Conservation (phyloP, 1,140 invertebrate species). For the Mactra quadrangularis region DNA sequence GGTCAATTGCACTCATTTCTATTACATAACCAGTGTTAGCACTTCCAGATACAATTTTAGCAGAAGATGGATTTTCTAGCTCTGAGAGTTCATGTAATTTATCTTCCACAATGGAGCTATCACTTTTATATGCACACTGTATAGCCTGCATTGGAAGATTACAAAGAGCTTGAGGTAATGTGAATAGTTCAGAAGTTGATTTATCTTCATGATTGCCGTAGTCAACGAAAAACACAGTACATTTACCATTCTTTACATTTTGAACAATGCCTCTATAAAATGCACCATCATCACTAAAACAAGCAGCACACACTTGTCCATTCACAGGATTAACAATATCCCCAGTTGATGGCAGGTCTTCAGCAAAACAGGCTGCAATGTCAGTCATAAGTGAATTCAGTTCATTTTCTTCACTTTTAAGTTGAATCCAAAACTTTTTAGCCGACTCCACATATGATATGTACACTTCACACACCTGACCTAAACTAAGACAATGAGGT, state of each 20-base stretch:
- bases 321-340: conserved; percentile 54
- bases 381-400: conserved; percentile 65
- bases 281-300: conserved; percentile 88
- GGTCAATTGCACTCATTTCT: conserved; percentile 65
- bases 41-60: conserved; percentile 61
- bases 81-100: conserved; percentile 65
- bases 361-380: conserved; percentile 62
- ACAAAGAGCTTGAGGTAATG: conserved; percentile 63
- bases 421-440: conserved; percentile 70
- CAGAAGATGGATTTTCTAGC: conserved; percentile 45
- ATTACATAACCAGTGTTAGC: conserved; percentile 61
- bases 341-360: conserved; percentile 53
- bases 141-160: conserved; percentile 64
- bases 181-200: conserved; percentile 59
- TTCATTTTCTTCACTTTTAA: conserved; percentile 60
- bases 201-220: conserved; percentile 84
- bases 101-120: conserved; percentile 61
- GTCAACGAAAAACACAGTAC: conserved; percentile 91
- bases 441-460: conserved; percentile 66
- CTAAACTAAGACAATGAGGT: conserved; percentile 33
- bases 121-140: conserved; percentile 64
- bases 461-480: conserved; percentile 59
- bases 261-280: conserved; percentile 93
- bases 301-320: conserved; percentile 85
- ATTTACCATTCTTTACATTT: conserved; percentile 84